Base-by-base conservation (phyloP, 2,888 invertebrate genomes). In the Drosophila limbata region DNA sequence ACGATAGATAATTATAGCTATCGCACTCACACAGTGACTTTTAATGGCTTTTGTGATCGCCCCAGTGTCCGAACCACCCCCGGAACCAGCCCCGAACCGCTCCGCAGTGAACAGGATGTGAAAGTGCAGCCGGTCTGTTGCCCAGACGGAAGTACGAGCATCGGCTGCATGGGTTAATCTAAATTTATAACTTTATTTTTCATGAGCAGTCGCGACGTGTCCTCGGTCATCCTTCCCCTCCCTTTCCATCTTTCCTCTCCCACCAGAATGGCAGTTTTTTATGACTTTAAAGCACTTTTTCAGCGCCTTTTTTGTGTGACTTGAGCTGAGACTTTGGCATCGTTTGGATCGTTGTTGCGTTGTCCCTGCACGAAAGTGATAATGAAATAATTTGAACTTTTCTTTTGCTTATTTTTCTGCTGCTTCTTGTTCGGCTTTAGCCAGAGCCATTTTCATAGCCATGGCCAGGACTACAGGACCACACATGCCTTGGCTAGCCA, bases 341-440 rank as follows among this genome's bases (percentile, higher is more conserved):
- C 21, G 21, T 42, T 45, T 35, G 56, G 33, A 21, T 56, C 53
- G 31, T 33, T 44, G 42, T 42, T 33, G 21, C 55, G 73, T 57
- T 76, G 64, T 45, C 50, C 52, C 81, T 89, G 84, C 73, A 75
- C 69, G 81, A 60, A 76, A 75, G 90, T 89, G 88, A 89, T 88
- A 88, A 90, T 90, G 88, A 88, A 88, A 88, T 90, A 88, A 89
- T 88, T 88, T 83, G 63, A 88, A 77, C 81, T 82, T 87, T 84
- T 84, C 35, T 60, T 60, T 50, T 67, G 69, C 68, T 73, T 67
- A 64, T 83, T 73, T 68, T 66, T 50, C 75, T 25, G 25, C 25
- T 25, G 25, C 25, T 25, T 25, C 25, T 25, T 25, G 1, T 73
- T 67, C 28, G 64, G 77, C 67, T 77, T 56, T 68, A 59, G 47